phyloP scores from a whole-genome alignment of 1,140 invertebrate species.

The Papilio xuthus region DNA sequence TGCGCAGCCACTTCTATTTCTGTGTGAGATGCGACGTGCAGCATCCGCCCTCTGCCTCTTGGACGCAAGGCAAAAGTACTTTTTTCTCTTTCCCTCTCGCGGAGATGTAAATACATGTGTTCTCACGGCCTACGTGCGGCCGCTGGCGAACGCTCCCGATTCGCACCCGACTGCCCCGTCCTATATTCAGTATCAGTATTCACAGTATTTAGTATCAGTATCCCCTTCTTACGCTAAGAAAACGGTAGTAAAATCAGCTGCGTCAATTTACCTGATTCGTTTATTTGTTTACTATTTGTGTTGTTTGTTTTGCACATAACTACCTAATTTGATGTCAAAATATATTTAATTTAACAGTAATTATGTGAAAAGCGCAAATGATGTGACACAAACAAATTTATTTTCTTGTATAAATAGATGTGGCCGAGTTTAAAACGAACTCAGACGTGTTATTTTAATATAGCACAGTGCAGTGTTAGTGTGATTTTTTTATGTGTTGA shows the following conservation, averaged over 20 bases:
- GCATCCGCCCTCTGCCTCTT: conserved; percentile 63
- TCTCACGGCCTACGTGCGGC: conserved; percentile 44
- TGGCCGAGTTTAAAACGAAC: conserved; percentile 47
- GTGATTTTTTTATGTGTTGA: conserved; percentile 36
- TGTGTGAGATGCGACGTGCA: conserved; percentile 60
- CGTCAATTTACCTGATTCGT: conserved; percentile 46
- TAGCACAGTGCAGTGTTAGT: conserved; percentile 43
- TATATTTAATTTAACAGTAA: not conserved
- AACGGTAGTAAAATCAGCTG: conserved; percentile 44
- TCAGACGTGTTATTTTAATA: conserved; percentile 49
- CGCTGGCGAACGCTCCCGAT: conserved; percentile 57
- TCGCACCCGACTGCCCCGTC: conserved; percentile 52
- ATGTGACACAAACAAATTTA: conserved; percentile 32
- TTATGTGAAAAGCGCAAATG: conserved; percentile 13
- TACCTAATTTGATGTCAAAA: not conserved
- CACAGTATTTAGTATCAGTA: conserved; percentile 39
- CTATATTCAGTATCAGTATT: conserved; percentile 54
- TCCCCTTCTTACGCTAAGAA: conserved; percentile 43
- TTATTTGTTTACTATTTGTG: conserved; percentile 50
- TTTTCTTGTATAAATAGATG: conserved; percentile 45
- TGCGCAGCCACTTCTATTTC: conserved; percentile 62
- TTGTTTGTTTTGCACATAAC: conserved; percentile 14
- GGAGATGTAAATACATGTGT: conserved; percentile 36
- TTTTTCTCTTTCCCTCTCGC: conserved; percentile 50
- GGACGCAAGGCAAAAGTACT: conserved; percentile 39